Evolutionary conservation across 2,113 vertebrate genomes (phyloP), one percentile per base, ranked within the genome.

Genomic region (Xiphophorus maculatus): DNA sequence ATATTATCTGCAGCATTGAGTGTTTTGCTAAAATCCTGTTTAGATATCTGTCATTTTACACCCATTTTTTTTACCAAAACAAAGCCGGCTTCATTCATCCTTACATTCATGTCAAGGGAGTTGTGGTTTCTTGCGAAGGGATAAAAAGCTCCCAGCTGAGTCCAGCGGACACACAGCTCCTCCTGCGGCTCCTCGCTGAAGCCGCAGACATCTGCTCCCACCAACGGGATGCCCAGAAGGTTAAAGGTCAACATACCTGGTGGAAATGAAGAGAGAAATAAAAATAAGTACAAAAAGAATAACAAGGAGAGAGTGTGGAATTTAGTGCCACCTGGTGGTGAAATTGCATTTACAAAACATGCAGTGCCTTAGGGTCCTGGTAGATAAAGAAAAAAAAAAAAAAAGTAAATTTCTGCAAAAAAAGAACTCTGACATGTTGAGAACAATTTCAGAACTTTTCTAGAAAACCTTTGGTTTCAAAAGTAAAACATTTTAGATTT

Each of bases 61-160:
- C 22, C 8, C 2, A 1, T 28, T 28, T n/a, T n/a, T 10, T 54
- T 7, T 2, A 6, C 7, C 25, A 27, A 10, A 65, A 8, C 63
- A 44, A 12, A 30, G 12, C 27, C 66, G 27, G 7, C 1, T 5
- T 27, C n/a, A 17, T 8, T 51, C 9, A 33, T 14, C 5, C 1
- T 15, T 0, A 95, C 95, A 94, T 94, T 79, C 76, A 93, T 90
- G 0, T 91, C 83, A 35, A 93, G 88, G 61, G 87, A 63, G 61
- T 97, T 97, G 93, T 97, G 96, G 88, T 97, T 98, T 71, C 96
- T 96, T 3, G 94, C 82, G n/a, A 97, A 97, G 4, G 96, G 96
- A 74, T 97, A 97, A 87, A 97, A 97, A 17, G 95, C 95, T 0
- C 96, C 96, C 0, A 97, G 93, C 88, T 98, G 96, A 8, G 93